These are phyloP conservation scores for Gobionotothen gibberifrons DNA, from an alignment of 2,797 vertebrate species.

Conservation along the genomic window DNA sequence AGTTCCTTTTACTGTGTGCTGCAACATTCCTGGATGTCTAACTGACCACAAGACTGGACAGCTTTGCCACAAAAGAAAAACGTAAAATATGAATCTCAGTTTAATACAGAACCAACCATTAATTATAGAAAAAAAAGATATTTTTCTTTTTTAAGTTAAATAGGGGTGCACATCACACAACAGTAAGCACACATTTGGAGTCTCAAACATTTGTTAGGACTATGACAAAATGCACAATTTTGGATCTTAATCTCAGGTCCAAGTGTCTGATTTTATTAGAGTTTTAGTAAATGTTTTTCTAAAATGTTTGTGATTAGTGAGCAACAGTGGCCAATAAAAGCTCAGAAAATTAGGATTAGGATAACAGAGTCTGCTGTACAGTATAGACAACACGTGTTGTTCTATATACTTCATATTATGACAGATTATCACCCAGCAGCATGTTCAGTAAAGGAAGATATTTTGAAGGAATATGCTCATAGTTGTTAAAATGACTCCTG, in stretches of 20 bases:
- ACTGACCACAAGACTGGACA: too few species aligned
- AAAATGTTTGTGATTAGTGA: not conserved
- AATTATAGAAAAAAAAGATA: too few species aligned
- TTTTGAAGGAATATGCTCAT: constrained; percentile 56
- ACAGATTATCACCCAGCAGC: constrained; percentile 11
- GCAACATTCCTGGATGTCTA: too few species aligned
- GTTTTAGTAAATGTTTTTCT: not conserved
- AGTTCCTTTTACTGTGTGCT: too few species aligned
- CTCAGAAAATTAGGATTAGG: not conserved
- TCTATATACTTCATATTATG: not conserved
- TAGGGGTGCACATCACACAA: not conserved
- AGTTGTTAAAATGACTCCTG: constrained; percentile 49
- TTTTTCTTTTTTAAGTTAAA: not conserved
- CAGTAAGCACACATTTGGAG: not conserved
- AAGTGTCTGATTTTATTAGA: not conserved
- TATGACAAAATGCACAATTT: not conserved
- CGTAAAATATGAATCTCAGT: too few species aligned
- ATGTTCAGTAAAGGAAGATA: constrained; percentile 41
- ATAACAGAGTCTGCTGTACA: not conserved
- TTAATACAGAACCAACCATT: too few species aligned
- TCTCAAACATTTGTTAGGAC: not conserved
- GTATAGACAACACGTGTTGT: not conserved
- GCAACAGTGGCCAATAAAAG: not conserved
- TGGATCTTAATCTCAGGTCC: not conserved
- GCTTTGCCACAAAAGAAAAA: too few species aligned